Evolutionary conservation across 2,888 invertebrate genomes (phyloP), one percentile per base, ranked within the genome.

Genomic region (Microplitis deprimator): DNA sequence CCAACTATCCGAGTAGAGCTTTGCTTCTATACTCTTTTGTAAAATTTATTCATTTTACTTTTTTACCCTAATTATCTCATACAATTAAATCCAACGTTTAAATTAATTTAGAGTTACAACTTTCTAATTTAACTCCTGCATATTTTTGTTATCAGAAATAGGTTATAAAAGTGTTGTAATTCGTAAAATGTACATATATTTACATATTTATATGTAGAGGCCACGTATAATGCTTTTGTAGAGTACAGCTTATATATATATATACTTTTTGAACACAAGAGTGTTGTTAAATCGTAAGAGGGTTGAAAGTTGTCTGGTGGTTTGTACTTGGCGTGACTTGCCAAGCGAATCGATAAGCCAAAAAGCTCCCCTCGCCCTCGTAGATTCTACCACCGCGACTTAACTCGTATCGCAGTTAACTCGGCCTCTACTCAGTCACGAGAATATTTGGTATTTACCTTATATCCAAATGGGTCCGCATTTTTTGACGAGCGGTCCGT

Each of bases 281-380:
- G 41, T 13, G 62, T 41, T 38, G n/a, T 59, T 67, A 20, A 39
- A 67, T 50, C 6, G 13, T 68, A 70, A 76, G 80, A 68, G 80
- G 78, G 79, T 80, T 78, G 68, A 75, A 77, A 80, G 62, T 70
- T 75, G 82, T 76, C 83, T 79, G 84, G 84, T 61, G 29, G 17
- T 38, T 60, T 10, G 17, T 20, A 68, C 68, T 84, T 88, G 82
- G 87, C 88, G 87, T 88, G 87, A 88, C 88, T 88, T 73, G 82
- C 71, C 72, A 29, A 40, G 10, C 68, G 61, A 68, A 75, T 75
- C 74, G 74, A 75, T 75, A 75, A 75, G 74, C 41, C 69, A 61
- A 13, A 29, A 39, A 29, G 59, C 59, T 78, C 72, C 75, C 74
- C 69, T 61, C 41, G 20, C 29, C 6, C 17, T n/a, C 61, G 50